phyloP scores from a whole-genome alignment of 2,797 vertebrate genomes.

The Antennarius maculatus region DNA sequence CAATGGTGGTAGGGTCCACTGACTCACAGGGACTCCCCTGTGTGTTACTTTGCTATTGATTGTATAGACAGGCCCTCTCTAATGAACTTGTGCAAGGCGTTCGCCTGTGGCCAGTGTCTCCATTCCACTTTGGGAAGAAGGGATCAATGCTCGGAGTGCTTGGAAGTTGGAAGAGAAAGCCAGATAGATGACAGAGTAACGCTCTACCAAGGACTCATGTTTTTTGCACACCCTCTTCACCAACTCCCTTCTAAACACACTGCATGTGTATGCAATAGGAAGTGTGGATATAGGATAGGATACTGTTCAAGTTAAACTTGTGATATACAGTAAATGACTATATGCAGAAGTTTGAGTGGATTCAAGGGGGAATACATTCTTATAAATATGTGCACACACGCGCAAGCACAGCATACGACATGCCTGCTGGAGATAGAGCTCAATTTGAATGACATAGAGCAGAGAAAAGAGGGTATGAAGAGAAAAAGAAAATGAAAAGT shows the following conservation, averaged over 20 bases:
- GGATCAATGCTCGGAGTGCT: conserved; percentile 62
- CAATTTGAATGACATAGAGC: conserved; percentile 19
- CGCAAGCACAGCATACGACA: conserved; percentile 3
- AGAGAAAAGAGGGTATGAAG: not conserved
- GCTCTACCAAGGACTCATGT: no score
- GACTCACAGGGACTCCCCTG: conserved; percentile 18
- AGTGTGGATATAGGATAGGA: not conserved
- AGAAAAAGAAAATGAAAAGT: conserved; percentile 15
- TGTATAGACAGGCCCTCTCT: conserved; percentile 29
- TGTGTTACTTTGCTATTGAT: conserved; percentile 43
- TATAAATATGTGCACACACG: not conserved
- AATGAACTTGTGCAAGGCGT: conserved; percentile 38
- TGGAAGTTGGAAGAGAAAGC: conserved; percentile 20
- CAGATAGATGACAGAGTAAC: not conserved
- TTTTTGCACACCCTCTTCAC: conserved; percentile 2
- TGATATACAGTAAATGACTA: not conserved
- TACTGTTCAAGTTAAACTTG: not conserved
- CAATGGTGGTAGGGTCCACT: conserved; percentile 8
- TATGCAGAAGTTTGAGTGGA: not conserved
- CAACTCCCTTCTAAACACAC: not conserved
- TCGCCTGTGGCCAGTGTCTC: conserved; percentile 34
- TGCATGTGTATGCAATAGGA: not conserved
- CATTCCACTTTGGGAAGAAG: conserved; percentile 29
- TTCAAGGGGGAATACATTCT: conserved; percentile 12
- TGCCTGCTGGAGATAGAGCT: conserved; percentile 8